Base-by-base conservation (phyloP, 2,797 vertebrate species). In the Etheostoma nigrum region DNA sequence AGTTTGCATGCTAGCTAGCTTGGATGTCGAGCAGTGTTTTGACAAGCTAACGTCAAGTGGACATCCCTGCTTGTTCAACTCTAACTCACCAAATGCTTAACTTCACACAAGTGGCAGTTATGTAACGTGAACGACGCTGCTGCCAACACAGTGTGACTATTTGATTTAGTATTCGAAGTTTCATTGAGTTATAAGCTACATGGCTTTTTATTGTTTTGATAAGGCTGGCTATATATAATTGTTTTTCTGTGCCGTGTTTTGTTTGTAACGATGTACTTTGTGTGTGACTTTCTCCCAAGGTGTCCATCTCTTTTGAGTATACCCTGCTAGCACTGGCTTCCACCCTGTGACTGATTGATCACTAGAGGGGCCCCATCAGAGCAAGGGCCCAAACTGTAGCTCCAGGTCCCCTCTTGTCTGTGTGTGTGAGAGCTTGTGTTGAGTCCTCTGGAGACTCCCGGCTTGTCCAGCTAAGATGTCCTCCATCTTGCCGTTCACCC, bases 401-500 rank as follows among this genome's bases (percentile, higher is more conserved):
- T 86, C 85, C 81, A 79, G 82, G 82, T 87, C 72, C 78, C 82
- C 76, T 76, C 82, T 81, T 40, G 81, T 79, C 59, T 79, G 67
- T n/a, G 58, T 69, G 86, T 67, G 75, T 36, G 74, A 61, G 49
- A 75, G 23, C 78, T 84, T 75, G 74, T 52, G 27, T 66, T 52
- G 80, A 81, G 71, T 86, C 80, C 45, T 68, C 84, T 82, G 82
- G 83, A 86, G 87, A 84, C 89, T 84, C 83, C 58, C 65, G 5
- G 72, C 66, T 85, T 83, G 65, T 78, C 86, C 80, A 73, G 69
- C 74, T 82, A 95, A 88, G 92, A 99, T 99, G 98, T 99, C 97
- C 74, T 97, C 98, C 93, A 99, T 99, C 95, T 88, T 99, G 93
- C 98, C 97, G 0, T 99, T 99, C 94, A 99, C 98, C 79, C 98